These are phyloP conservation scores for Bergia puertoricense DNA, from an alignment of 92 coral and sea anemone genomes.

Conservation along the genomic window DNA sequence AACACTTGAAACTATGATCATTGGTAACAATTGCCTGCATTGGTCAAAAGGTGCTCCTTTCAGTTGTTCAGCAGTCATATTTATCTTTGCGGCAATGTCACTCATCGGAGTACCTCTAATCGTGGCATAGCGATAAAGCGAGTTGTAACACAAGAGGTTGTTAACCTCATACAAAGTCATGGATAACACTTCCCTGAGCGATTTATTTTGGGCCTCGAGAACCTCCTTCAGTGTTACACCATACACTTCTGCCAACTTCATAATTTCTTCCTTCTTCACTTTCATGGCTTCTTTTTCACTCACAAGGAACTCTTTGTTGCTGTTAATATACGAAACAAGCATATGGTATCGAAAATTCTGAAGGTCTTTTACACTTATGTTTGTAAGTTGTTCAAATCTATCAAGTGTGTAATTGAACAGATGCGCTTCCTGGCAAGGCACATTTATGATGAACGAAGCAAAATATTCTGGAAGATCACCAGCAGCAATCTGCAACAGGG, in stretches of 20 bases:
- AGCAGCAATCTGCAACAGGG: conserved; percentile 26
- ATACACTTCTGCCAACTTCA: not conserved
- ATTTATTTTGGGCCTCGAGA: not conserved
- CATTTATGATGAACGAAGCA: conserved; percentile 18
- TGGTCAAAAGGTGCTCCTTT: not conserved
- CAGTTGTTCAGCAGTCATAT: not conserved
- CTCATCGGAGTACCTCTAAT: not conserved
- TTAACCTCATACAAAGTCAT: conserved; percentile 18
- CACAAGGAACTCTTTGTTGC: conserved; percentile 2
- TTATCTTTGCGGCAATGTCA: conserved; percentile 7
- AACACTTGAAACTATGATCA: not conserved
- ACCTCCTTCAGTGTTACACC: not conserved
- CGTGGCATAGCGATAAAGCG: conserved; percentile 16
- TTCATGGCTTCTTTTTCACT: not conserved
- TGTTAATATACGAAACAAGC: not conserved
- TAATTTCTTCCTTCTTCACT: conserved; percentile 13
- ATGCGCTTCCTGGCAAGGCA: conserved; percentile 2
- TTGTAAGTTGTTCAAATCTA: not conserved
- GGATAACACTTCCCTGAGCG: not conserved
- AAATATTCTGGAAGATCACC: conserved; percentile 22
- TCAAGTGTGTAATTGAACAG: conserved; percentile 3
- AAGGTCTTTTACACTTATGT: not conserved
- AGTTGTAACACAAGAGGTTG: conserved; percentile 4
- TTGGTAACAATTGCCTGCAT: not conserved
- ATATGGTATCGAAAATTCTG: not conserved